phyloP scores from a whole-genome alignment of 2,888 invertebrate genomes.

The Oligia latruncula region DNA sequence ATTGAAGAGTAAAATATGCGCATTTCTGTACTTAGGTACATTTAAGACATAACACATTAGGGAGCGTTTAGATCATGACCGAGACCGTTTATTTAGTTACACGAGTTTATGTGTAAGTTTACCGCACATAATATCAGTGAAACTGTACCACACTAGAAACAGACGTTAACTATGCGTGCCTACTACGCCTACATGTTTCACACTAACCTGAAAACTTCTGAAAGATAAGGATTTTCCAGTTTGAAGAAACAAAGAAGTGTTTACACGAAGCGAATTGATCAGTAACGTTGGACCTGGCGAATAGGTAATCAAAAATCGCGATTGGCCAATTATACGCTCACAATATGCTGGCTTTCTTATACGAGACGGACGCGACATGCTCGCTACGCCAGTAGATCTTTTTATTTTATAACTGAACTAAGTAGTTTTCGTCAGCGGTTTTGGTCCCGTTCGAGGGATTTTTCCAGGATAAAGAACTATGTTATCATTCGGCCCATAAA shows the following conservation, averaged over 20 bases:
- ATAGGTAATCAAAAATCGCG: conserved; percentile 12
- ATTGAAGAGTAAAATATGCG: not conserved
- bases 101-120: not conserved
- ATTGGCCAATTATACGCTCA: conserved; percentile 21
- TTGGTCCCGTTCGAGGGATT: not conserved
- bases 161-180: not conserved
- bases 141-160: conserved; percentile 3
- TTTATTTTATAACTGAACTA: not conserved
- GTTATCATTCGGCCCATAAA: not conserved
- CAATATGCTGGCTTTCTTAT: conserved; percentile 5
- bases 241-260: conserved; percentile 1
- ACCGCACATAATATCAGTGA: not conserved
- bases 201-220: conserved; percentile 3
- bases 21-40: not conserved
- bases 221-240: not conserved
- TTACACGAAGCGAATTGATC: conserved; percentile 22
- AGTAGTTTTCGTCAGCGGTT: not conserved
- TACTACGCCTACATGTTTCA: not conserved
- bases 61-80: not conserved
- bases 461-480: not conserved
- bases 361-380: conserved; percentile 2
- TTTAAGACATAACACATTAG: not conserved
- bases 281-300: conserved; percentile 2
- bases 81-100: not conserved
- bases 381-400: not conserved